Evolutionary conservation across 2,888 invertebrate species (phyloP), one percentile per base, ranked within the genome.

Genomic region (Chrysotoxum bicinctum): DNA sequence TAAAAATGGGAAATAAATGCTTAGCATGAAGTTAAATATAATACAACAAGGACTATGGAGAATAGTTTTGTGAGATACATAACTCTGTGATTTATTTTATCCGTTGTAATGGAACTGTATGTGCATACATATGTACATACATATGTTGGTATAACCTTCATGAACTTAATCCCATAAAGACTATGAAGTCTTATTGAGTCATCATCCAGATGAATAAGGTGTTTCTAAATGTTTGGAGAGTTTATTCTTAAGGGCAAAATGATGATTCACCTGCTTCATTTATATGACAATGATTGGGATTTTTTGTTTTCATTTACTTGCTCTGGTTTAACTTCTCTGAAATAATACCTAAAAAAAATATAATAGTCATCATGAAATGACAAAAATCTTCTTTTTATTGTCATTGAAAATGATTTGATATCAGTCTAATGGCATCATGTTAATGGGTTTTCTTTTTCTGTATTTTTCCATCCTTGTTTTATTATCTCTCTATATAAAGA

Each of bases 131-230:
- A n/a, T n/a, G n/a, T n/a, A n/a, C n/a, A n/a, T n/a, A n/a, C n/a
- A n/a, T n/a, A n/a, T n/a, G n/a, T 56, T 16, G n/a, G 9, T 16
- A 6, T 32, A 56, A 32, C 26, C 26, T 52, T 26, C 52, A 54
- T 54, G 19, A 58, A 58, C 32, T 12, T 35, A 58, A 35, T 58
- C 21, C n/a, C 21, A 35, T 32, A 56, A 32, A n/a, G 35, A 35
- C 19, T 32, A 30, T 2, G 5, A 9, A 19, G 6, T 35, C 26
- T 3, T 37, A 58, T 35, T 35, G 56, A 58, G 35, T 58, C 56
- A 58, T 58, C 56, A 58, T 35, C n/a, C 32, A 56, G 14, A 56
- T 58, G 35, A 35, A 58, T 56, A 58, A 58, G 56, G 56, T 56
- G 56, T 56, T 56, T 32, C 12, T 21, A 7, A 4, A 35, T 35